These are phyloP conservation scores for Creontiades dilutus DNA, from an alignment of 2,888 invertebrate genomes.

Conservation along the genomic window DNA sequence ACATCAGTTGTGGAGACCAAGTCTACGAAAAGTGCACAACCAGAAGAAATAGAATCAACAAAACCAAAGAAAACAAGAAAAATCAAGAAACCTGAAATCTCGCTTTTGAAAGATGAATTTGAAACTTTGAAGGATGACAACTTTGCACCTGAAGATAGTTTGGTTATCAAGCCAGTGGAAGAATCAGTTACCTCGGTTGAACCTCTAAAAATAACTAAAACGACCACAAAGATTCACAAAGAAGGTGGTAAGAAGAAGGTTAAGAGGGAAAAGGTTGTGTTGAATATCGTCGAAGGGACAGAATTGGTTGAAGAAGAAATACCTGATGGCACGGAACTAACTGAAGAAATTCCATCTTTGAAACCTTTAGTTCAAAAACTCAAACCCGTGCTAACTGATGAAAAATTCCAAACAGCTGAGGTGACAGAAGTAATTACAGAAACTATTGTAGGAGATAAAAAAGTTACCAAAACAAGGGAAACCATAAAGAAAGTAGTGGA, in stretches of 20 bases:
- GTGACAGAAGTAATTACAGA: constrained; percentile 68
- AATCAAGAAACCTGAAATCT: background rate
- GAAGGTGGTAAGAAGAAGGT: constrained; percentile 79
- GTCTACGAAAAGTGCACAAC: background rate
- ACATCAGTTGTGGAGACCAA: constrained; percentile 75
- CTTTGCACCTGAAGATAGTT: background rate
- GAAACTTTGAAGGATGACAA: background rate
- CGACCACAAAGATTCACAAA: constrained; percentile 75
- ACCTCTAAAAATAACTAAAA: background rate
- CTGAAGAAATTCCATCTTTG: background rate
- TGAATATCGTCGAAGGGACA: constrained; percentile 76
- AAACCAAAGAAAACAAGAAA: constrained; percentile 35
- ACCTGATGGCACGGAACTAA: constrained; percentile 75
- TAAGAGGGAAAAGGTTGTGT: constrained; percentile 78
- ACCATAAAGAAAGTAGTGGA: constrained; percentile 37
- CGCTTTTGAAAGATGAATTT: background rate
- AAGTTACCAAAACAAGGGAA: constrained; percentile 43
- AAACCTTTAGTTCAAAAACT: constrained; percentile 58
- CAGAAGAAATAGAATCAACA: background rate
- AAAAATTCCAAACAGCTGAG: constrained; percentile 44
- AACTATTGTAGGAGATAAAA: constrained; percentile 18
- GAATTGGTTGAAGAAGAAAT: constrained; percentile 69
- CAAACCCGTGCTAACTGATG: constrained; percentile 30
- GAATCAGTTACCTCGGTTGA: background rate
- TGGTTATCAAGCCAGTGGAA: background rate